Percentiles rank a stretch among this genome's conserved stretches.
phyloP scores from a whole-genome alignment of 2,113 vertebrate species.

The Sander lucioperca region DNA sequence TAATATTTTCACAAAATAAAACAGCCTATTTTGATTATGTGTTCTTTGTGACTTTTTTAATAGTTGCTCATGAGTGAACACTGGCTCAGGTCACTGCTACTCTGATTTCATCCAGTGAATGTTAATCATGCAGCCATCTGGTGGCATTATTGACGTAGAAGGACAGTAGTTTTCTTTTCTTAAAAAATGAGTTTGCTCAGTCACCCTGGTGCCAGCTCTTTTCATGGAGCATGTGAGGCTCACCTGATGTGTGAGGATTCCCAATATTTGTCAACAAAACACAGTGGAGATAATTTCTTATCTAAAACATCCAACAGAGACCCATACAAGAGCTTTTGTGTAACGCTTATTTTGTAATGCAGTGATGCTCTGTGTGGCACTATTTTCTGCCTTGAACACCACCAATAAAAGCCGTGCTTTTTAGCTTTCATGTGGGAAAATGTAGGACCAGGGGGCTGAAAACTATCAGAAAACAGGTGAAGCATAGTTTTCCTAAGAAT shows the following conservation, averaged over 20 bases:
- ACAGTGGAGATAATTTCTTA: background rate
- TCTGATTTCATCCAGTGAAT: conserved; percentile 49
- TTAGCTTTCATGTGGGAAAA: conserved; percentile 29
- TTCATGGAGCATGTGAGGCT: conserved; percentile 42
- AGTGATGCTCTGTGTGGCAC: background rate
- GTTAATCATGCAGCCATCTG: conserved; percentile 76
- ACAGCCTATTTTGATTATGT: background rate
- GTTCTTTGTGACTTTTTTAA: conserved; percentile 13
- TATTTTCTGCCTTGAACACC: background rate
- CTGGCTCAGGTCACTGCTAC: conserved; percentile 16
- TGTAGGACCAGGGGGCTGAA: background rate
- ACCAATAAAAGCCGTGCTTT: background rate
- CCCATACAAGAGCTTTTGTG: background rate
- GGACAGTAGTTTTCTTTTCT: conserved; percentile 66
- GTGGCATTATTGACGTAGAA: conserved; percentile 74
- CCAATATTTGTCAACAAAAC: conserved; percentile 15
- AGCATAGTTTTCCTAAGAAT: background rate
- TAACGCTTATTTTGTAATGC: background rate
- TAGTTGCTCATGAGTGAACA: conserved; percentile 1
- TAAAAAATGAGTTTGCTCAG: conserved; percentile 63
- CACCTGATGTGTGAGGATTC: conserved; percentile 38
- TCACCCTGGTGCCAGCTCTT: conserved; percentile 30
- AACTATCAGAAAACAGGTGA: conserved; percentile 24
- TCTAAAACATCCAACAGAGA: background rate
- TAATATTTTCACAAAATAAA: background rate